Evolutionary conservation across 2,888 invertebrate genomes (phyloP), one percentile per base, ranked within the genome.

Genomic region (Pyrrhia umbra): DNA sequence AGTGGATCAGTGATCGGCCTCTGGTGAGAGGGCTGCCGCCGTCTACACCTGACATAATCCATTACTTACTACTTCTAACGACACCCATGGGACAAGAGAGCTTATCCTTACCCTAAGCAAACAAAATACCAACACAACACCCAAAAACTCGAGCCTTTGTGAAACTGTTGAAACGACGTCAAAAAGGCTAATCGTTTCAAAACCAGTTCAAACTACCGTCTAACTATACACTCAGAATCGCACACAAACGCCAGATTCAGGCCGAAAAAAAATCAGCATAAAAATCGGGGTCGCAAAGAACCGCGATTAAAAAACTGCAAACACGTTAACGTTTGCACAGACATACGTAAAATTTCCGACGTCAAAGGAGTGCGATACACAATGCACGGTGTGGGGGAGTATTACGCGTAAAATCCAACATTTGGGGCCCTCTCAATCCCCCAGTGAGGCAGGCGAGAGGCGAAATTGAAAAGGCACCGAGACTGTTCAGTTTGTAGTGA

Each of bases 391-490:
- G 75, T 75, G 68, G 78, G 70, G 67, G 71, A 66, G 77, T 81
- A 80, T 82, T 83, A 83, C 85, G 87, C 87, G 86, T 86, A 87
- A 88, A 88, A 89, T 89, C 85, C 85, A 86, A 86, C 86, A 86
- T 90, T 88, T 82, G 83, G 81, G 83, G 81, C 59, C 52, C 81
- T 83, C 83, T 81, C 82, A 84, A 86, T 85, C 82, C 88, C 86
- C 87, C 62, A 80, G 75, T 77, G 87, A 83, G 84, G 82, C 67
- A 80, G 72, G 76, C 68, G 77, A 59, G 75, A 75, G 80, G 81
- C 81, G 76, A 89, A 91, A 93, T 91, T 90, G 92, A 91, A 92
- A 92, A 90, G 88, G 89, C 88, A 84, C 84, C 78, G 83, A 75
- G 79, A 80, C 72, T 76, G 75, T 72, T 82, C 84, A 55, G 60